Evolutionary conservation across 2,113 vertebrate genomes (phyloP), one percentile per base, ranked within the genome.

Genomic region (Cichladusa arquata): DNA sequence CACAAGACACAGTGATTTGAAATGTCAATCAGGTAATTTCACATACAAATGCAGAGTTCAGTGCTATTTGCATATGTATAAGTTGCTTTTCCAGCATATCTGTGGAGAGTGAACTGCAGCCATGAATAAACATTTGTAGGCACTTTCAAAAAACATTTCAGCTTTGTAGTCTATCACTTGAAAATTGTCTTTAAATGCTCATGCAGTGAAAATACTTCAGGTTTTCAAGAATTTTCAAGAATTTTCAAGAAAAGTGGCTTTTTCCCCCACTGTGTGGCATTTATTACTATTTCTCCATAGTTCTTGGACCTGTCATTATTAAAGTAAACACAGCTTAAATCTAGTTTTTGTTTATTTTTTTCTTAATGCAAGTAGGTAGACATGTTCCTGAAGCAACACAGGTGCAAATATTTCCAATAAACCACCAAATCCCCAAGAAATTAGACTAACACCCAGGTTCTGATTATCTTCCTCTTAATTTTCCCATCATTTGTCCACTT

Each of bases 21-120:
- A 95, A 94, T 97, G 96, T 93, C 94, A 95, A 73, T 95, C 78
- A 92, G 91, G 93, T 92, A 90, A 92, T 95, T 96, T 79, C 70
- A 91, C 62, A 90, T 85, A 95, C 36, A 92, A 93, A 93, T 91
- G 69, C 65, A 64, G 70, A 95, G 86, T 91, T 96, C 81, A 72
- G 57, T 51, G 70, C 17, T 77, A 85, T 97, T 92, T 95, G 81
- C 94, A 94, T 96, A 95, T 94, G 93, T 78, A 95, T 95, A 92
- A 96, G 86, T 83, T 95, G 36, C 77, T 87, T 95, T 94, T 36
- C 58, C 57, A 72, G 48, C 70, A 85, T 89, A 92, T 66, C 53
- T 85, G 40, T 93, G 54, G 73, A 94, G 72, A 91, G 61, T 76
- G 65, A 61, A 76, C 2, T 5, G 81, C 57, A 91, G 1, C 57